Conservation (phyloP, 1,140 invertebrate species). For the Zelostemma sp. region DNA sequence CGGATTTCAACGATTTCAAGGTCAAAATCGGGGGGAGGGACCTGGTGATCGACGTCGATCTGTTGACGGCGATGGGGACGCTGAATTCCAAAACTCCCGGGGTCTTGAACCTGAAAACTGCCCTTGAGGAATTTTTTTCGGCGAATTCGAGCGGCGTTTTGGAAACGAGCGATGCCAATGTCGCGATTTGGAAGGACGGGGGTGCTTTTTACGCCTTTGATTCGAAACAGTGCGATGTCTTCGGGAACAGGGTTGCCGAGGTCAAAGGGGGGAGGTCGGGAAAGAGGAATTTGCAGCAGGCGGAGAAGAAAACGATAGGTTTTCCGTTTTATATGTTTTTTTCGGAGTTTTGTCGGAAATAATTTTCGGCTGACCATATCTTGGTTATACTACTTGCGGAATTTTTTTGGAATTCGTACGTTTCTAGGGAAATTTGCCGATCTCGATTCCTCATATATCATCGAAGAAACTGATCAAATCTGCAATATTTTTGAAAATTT, state of each 20-base stretch:
- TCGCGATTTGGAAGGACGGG: conserved; percentile 58
- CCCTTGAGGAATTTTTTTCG: too few species aligned
- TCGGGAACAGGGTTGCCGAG: conserved; percentile 41
- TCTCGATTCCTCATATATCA: too few species aligned
- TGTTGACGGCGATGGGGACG: conserved; percentile 57
- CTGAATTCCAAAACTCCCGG: conserved; percentile 51
- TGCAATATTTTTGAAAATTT: too few species aligned
- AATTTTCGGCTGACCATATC: too few species aligned
- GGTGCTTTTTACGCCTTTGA: conserved; percentile 61
- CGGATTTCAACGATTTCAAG: conserved; percentile 49
- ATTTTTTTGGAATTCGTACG: too few species aligned
- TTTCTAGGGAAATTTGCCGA: too few species aligned
- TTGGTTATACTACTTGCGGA: too few species aligned
- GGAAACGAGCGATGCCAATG: not conserved
- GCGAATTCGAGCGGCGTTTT: not conserved
- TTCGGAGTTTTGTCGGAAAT: too few species aligned
- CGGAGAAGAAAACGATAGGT: conserved; percentile 17
- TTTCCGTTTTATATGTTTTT: too few species aligned
- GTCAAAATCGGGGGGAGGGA: conserved; percentile 43
- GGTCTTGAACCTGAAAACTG: conserved; percentile 47
- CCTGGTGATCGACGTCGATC: conserved; percentile 52
- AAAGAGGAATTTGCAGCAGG: conserved; percentile 11
- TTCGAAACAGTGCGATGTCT: conserved; percentile 53
- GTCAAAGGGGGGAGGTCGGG: conserved; percentile 29
- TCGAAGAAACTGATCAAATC: too few species aligned